Percentiles rank a stretch among this genome's conserved stretches.
phyloP scores from a whole-genome alignment of 2,888 invertebrate species.

The Caenorhabditis sp. region DNA sequence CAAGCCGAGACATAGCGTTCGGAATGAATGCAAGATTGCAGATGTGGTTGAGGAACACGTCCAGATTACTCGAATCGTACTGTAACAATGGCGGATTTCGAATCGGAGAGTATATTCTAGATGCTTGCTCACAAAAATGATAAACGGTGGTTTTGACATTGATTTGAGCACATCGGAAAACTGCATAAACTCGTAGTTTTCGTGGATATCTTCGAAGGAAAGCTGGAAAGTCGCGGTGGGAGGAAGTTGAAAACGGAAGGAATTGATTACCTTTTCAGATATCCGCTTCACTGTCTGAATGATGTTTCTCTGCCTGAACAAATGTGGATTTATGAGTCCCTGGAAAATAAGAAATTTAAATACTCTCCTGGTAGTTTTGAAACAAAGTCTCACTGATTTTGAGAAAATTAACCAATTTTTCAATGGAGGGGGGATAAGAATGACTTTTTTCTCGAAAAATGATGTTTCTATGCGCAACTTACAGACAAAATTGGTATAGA shows the following conservation, averaged over 20 bases:
- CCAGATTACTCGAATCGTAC: constrained; percentile 69
- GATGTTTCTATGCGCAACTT: too few relatives aligned
- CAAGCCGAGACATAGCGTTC: constrained; percentile 55
- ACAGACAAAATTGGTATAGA: constrained; percentile 8
- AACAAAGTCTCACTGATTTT: too few relatives aligned
- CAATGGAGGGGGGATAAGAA: too few relatives aligned
- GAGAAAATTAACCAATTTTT: too few relatives aligned
- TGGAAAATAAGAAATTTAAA: constrained; percentile 9
- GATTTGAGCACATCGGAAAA: constrained; percentile 53
- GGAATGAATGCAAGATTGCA: constrained; percentile 70
- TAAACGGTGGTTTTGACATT: constrained; percentile 63
- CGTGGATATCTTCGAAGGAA: constrained; percentile 56
- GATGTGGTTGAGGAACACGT: constrained; percentile 70
- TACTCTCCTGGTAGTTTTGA: background rate
- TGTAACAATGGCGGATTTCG: too few relatives aligned
- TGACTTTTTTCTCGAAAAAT: too few relatives aligned
- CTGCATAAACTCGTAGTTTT: constrained; percentile 48
- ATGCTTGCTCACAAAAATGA: constrained; percentile 67
- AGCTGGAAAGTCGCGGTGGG: constrained; percentile 29
- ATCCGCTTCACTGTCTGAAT: constrained; percentile 57
- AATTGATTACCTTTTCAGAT: constrained; percentile 56
- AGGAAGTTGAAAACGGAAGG: background rate
- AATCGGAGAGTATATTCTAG: too few relatives aligned
- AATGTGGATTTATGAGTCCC: constrained; percentile 31
- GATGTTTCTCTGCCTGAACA: constrained; percentile 57